Evolutionary conservation across 2,888 invertebrate genomes (phyloP).

Genomic region (Pterostichus madidus): DNA sequence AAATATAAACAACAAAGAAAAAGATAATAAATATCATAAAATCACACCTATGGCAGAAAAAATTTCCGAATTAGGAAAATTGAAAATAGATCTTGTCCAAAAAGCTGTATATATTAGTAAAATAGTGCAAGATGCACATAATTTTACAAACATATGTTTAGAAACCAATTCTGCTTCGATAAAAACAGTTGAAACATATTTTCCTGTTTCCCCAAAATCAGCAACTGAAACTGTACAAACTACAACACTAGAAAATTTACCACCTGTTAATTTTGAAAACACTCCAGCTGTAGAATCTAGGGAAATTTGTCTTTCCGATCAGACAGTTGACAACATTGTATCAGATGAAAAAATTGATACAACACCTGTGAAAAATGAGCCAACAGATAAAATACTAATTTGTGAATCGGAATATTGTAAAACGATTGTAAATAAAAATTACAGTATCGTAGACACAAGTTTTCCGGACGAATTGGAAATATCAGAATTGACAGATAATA

Average conservation of each 20-base stretch:
- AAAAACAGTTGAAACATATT: no score
- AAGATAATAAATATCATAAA: neutral
- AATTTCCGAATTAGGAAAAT: neutral
- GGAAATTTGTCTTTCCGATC: no score
- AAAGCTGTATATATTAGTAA: neutral
- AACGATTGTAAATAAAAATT: slow-evolving; percentile 35
- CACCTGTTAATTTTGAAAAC: neutral
- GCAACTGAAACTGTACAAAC: neutral
- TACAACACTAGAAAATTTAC: no score
- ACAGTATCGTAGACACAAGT: slow-evolving; percentile 15
- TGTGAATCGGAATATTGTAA: slow-evolving; percentile 48
- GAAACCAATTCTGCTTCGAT: no score
- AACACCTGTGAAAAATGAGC: slow-evolving; percentile 22
- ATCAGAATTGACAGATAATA: neutral
- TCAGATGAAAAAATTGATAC: slow-evolving; percentile 12
- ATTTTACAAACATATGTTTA: no score
- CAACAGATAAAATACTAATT: slow-evolving; percentile 58
- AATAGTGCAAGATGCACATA: neutral
- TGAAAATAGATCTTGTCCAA: neutral
- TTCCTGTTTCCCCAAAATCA: no score
- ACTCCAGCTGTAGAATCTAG: neutral
- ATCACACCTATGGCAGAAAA: neutral
- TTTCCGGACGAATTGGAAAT: slow-evolving; percentile 17
- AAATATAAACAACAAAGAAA: neutral
- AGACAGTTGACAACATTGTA: neutral